Percentiles rank a stretch among this genome's conserved stretches.
Conservation (phyloP, 2,888 invertebrate species). For the Sarcophaga rosellei region DNA sequence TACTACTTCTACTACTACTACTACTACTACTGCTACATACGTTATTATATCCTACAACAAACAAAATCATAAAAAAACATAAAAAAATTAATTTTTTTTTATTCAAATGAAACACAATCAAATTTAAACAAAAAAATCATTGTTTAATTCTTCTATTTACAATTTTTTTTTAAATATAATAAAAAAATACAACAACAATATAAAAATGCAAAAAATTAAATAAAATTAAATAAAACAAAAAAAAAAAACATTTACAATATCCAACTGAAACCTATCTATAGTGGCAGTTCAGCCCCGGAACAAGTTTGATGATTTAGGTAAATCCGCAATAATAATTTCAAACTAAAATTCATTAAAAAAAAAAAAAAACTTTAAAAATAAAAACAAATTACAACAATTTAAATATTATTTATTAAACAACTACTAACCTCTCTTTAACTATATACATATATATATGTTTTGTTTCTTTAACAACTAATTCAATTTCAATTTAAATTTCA, state of each 20-base stretch:
- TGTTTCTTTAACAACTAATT: slow-evolving; percentile 39
- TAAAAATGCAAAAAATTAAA: slow-evolving; percentile 46
- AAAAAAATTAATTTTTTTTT: slow-evolving; percentile 38
- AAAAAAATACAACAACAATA: slow-evolving; percentile 52
- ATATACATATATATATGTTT: background rate
- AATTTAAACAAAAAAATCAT: slow-evolving; percentile 31
- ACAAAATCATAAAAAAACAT: slow-evolving; percentile 51
- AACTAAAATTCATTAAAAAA: slow-evolving; percentile 24
- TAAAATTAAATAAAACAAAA: background rate
- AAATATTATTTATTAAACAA: slow-evolving; percentile 46
- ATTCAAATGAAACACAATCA: slow-evolving; percentile 46
- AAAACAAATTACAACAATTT: slow-evolving; percentile 3
- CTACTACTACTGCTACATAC: slow-evolving; percentile 55
- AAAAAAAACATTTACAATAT: slow-evolving; percentile 8
- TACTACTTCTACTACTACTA: slow-evolving; percentile 61
- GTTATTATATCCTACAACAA: slow-evolving; percentile 42
- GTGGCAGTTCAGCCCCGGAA: slow-evolving; percentile 88
- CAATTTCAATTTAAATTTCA: background rate
- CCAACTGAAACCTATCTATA: slow-evolving; percentile 73
- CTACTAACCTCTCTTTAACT: slow-evolving; percentile 43
- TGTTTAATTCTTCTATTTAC: slow-evolving; percentile 52
- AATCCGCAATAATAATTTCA: slow-evolving; percentile 75
- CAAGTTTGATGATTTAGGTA: slow-evolving; percentile 88
- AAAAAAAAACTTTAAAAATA: slow-evolving; percentile 17
- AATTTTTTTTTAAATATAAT: slow-evolving; percentile 56